Conservation (phyloP, 2,888 invertebrate species). For the Cephalotes varians region DNA sequence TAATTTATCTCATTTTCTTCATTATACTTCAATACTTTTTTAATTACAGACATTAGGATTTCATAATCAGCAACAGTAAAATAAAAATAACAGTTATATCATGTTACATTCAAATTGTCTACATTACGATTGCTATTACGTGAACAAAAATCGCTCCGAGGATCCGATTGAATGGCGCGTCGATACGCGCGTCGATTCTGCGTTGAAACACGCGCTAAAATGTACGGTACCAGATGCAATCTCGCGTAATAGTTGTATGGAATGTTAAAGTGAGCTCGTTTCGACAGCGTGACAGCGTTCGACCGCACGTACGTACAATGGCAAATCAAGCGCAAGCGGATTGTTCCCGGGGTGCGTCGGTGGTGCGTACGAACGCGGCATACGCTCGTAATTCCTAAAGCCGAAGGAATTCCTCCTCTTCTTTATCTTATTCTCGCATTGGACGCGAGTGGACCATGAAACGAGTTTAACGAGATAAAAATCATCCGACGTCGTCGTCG, state of each 20-base stretch:
- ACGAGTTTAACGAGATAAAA: constrained; percentile 45
- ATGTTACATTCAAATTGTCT: neutral
- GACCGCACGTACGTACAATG: constrained; percentile 23
- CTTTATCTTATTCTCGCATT: constrained; percentile 28
- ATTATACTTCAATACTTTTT: neutral
- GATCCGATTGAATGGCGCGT: neutral
- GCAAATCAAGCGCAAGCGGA: constrained; percentile 32
- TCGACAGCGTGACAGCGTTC: neutral
- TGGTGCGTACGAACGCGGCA: neutral
- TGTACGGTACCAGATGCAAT: neutral
- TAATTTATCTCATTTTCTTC: neutral
- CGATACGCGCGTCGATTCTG: neutral
- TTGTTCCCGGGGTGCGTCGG: constrained; percentile 11
- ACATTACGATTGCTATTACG: neutral
- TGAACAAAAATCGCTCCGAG: neutral
- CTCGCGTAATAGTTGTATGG: constrained; percentile 11
- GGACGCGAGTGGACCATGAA: constrained; percentile 22
- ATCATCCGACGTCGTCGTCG: neutral
- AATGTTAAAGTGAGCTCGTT: constrained; percentile 34
- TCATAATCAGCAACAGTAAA: too few species aligned
- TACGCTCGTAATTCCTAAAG: constrained; percentile 4
- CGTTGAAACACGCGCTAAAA: constrained; percentile 4
- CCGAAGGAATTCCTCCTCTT: neutral
- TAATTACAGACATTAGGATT: too few species aligned
- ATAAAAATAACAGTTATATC: neutral